A percentile compares a stretch with the other conserved stretches of the same genome.
Evolutionary conservation across 1,140 invertebrate species (phyloP).

Genomic region (Hycleus phaleratus): DNA sequence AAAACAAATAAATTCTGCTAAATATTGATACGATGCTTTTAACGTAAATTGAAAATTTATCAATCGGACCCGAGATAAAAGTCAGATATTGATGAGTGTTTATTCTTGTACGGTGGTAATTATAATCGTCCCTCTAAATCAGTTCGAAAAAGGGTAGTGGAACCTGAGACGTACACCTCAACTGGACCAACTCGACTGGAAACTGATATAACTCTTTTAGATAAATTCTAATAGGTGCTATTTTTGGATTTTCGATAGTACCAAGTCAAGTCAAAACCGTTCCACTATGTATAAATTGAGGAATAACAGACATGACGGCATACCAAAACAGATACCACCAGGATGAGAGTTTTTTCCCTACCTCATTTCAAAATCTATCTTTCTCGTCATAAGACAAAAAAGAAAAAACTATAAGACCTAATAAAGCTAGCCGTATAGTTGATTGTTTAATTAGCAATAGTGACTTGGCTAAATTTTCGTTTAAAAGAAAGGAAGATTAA

Average conservation of each 20-base stretch:
- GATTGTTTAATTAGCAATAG: conserved; percentile 12
- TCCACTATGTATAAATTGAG: conserved; percentile 2
- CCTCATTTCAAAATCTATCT: background rate
- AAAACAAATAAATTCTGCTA: conserved; percentile 3
- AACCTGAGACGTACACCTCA: background rate
- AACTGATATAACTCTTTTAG: too few species aligned
- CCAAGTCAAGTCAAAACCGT: background rate
- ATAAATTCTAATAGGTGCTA: too few species aligned
- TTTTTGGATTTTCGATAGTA: too few species aligned
- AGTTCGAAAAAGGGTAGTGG: too few species aligned
- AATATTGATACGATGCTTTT: background rate
- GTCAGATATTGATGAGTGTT: conserved; percentile 24
- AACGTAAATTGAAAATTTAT: background rate
- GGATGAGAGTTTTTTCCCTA: conserved; percentile 3
- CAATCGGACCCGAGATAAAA: conserved; percentile 8
- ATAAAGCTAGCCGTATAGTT: conserved; percentile 12
- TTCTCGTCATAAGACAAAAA: too few species aligned
- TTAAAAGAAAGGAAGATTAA: conserved; percentile 2
- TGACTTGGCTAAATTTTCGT: conserved; percentile 6
- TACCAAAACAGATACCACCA: conserved; percentile 8
- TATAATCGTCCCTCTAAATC: conserved; percentile 19
- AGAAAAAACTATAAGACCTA: background rate
- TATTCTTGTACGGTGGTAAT: conserved; percentile 22
- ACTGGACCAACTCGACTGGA: too few species aligned
- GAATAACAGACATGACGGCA: conserved; percentile 8